Evolutionary conservation across 1,140 invertebrate genomes (phyloP), one percentile per base, ranked within the genome.

Genomic region (Bombus terrestris): DNA sequence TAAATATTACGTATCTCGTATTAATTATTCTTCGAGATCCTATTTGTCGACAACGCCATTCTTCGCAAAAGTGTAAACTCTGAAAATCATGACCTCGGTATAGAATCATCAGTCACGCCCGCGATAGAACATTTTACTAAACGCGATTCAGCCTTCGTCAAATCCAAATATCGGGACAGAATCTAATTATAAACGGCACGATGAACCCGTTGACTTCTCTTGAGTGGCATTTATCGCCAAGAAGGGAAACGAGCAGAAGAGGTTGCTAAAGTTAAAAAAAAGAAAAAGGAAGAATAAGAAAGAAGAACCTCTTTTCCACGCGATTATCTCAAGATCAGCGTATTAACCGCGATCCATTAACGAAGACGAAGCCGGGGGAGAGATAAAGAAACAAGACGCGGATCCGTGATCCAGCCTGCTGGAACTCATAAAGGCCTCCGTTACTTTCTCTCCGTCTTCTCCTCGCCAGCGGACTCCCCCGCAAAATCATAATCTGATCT

Each of bases 401-500:
- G 43, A 86, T 81, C 71, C 62, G 74, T 66, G 72, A 77, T 83
- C 62, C 71, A 74, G 78, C 69, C 77, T 59, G 73, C 41, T 85
- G 53, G 82, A 83, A 90, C 81, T 89, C 86, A 86, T 88, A 89
- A 86, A 89, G 85, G 85, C 87, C 72, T 92, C 64, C 81, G 84
- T 81, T 82, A 74, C 86, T 89, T 83, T 86, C 81, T 86, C 83
- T 86, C 80, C 71, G 47, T 86, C 86, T 92, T 84, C 86, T 91
- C 43, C 74, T 53, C 53, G 86, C 88, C 92, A 87, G 81, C 84
- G 81, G 85, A 92, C 92, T 93, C 92, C 92, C 92, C 93, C 93
- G 92, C 92, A 92, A 91, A 94, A 94, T 94, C 93, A 94, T 94
- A 94, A 94, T 94, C 94, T 94, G 93, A 94, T 94, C 93, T 94